A percentile compares a stretch with the other conserved stretches of the same genome.
Conservation (phyloP, 2,113 vertebrate species). For the Odontophorus gujanensis region DNA sequence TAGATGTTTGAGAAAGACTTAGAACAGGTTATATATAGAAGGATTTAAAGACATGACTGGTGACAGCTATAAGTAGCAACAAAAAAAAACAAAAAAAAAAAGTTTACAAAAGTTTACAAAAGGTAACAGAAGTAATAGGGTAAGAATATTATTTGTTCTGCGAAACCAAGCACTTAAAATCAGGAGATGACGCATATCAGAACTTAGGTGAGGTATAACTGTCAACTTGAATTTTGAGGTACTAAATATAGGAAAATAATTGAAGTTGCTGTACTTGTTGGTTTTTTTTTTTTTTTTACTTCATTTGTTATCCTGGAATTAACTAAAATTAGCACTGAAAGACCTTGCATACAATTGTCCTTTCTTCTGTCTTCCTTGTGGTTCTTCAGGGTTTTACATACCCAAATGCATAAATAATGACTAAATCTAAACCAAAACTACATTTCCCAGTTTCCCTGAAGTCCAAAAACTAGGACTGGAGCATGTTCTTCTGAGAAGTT, state of each 20-base stretch:
- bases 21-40: neutral
- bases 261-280: neutral
- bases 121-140: neutral
- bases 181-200: accelerated
- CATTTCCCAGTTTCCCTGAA: neutral
- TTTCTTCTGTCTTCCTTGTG: neutral
- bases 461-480: accelerated
- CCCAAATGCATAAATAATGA: neutral
- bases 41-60: neutral
- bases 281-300: neutral
- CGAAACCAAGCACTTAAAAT: neutral
- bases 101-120: neutral
- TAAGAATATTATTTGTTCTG: neutral
- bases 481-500: neutral
- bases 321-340: neutral
- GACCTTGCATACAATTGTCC: neutral
- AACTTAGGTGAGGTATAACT: neutral
- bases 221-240: neutral
- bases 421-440: neutral
- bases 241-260: neutral
- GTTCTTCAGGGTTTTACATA: neutral
- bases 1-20: neutral
- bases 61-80: neutral
- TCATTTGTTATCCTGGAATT: neutral
- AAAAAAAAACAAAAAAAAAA: neutral